A percentile compares a stretch with the other conserved stretches of the same genome.
Evolutionary conservation across 2,797 vertebrate genomes (phyloP).

Genomic region (Streptopelia turtur): DNA sequence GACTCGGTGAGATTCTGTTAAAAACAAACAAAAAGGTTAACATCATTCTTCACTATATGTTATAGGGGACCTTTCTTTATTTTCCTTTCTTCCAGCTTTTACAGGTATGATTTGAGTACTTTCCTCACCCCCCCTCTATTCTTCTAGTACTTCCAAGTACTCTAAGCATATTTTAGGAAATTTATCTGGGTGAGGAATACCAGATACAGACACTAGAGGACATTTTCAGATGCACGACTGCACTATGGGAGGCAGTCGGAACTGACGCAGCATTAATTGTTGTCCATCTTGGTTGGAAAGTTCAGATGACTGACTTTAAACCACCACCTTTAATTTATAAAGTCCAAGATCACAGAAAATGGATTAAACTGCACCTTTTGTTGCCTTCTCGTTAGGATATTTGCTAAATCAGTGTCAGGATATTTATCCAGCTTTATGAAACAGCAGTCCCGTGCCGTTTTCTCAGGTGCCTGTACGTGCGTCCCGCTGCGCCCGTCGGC

Average conservation of each 20-base stretch:
- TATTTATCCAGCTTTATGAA: neutral
- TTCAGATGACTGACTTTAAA: neutral
- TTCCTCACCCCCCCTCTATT: neutral
- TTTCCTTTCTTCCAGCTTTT: neutral
- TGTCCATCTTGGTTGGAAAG: neutral
- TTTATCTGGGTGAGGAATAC: neutral
- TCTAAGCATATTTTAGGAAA: neutral
- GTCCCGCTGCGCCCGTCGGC: constrained; percentile 72
- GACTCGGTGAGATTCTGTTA: constrained; percentile 84
- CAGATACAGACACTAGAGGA: neutral
- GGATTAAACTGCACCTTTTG: neutral
- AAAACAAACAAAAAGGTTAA: neutral
- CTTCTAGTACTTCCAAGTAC: neutral
- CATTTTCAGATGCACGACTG: neutral
- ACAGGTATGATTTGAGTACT: neutral
- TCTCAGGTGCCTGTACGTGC: constrained; percentile 71
- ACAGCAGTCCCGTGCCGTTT: neutral
- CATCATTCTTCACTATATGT: neutral
- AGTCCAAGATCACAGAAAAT: neutral
- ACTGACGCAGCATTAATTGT: neutral
- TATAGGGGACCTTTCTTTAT: neutral
- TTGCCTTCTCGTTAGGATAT: neutral
- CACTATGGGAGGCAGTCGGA: neutral
- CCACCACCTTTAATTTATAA: neutral
- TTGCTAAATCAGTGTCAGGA: neutral